Evolutionary conservation across 2,888 invertebrate genomes (phyloP).

Genomic region (Dyspetes luteomarginatus): DNA sequence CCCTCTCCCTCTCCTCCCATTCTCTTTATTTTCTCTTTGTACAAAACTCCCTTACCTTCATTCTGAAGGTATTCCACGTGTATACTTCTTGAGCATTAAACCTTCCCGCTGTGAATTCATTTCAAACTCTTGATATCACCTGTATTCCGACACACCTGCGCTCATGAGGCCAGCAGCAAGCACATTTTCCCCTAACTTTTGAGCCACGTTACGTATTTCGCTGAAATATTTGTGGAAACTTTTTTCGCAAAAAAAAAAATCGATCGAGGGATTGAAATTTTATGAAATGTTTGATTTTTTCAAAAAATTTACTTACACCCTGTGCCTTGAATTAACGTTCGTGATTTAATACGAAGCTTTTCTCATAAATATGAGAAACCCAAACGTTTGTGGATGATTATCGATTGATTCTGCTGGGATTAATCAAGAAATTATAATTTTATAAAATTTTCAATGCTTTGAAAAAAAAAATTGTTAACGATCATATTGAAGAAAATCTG

Average conservation of each 20-base stretch:
- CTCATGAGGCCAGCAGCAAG: neutral
- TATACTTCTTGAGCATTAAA: constrained; percentile 13
- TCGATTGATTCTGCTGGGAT: no score
- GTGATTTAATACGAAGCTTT: no score
- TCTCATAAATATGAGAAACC: no score
- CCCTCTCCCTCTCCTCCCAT: constrained; percentile 61
- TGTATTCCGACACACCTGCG: constrained; percentile 60
- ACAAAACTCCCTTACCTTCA: constrained; percentile 24
- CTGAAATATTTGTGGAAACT: neutral
- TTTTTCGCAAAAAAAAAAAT: no score
- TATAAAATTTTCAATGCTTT: no score
- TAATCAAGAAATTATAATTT: no score
- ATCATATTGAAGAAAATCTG: no score
- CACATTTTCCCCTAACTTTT: constrained; percentile 38
- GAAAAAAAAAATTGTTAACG: no score
- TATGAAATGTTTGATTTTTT: no score
- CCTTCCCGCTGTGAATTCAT: constrained; percentile 18
- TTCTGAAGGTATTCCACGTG: neutral
- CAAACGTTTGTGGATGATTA: no score
- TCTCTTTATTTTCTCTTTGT: constrained; percentile 41
- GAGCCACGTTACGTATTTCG: constrained; percentile 6
- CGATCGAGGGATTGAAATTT: no score
- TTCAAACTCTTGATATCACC: constrained; percentile 54
- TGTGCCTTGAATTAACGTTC: neutral
- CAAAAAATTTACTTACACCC: neutral